phyloP scores from a whole-genome alignment of 92 coral and sea anemone species.

The Actinernus sp. region DNA sequence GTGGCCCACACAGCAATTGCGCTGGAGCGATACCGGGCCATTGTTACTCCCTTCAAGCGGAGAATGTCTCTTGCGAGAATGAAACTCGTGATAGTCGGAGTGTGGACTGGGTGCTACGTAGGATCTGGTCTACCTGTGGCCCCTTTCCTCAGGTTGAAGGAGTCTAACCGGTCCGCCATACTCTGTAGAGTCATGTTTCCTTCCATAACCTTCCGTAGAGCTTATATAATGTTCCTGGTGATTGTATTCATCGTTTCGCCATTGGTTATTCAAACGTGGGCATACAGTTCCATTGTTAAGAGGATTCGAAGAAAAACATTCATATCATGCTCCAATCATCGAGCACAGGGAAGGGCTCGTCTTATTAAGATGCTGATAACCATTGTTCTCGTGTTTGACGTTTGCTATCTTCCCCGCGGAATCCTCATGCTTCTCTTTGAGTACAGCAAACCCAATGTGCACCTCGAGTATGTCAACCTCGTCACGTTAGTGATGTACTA shows the following conservation, averaged over 20 bases:
- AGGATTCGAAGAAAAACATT: constrained; percentile 47
- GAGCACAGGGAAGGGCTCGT: constrained; percentile 36
- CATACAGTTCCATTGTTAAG: constrained; percentile 57
- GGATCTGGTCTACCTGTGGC: constrained; percentile 65
- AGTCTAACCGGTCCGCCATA: not conserved
- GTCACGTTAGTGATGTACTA: constrained; percentile 74
- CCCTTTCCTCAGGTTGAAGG: constrained; percentile 17
- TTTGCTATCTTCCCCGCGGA: constrained; percentile 87
- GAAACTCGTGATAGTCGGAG: constrained; percentile 32
- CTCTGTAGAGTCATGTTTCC: constrained; percentile 45
- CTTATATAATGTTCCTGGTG: constrained; percentile 60
- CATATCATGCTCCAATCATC: constrained; percentile 36
- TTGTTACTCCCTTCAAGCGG: constrained; percentile 71
- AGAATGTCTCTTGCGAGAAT: constrained; percentile 42
- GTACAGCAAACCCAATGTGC: constrained; percentile 17
- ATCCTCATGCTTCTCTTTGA: constrained; percentile 51
- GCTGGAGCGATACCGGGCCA: constrained; percentile 71
- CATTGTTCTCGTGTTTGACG: constrained; percentile 62
- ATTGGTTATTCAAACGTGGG: constrained; percentile 63
- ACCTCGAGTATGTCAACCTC: constrained; percentile 41
- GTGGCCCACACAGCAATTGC: constrained; percentile 77
- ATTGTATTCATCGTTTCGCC: constrained; percentile 57
- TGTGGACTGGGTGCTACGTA: constrained; percentile 69
- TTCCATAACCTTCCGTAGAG: constrained; percentile 40
- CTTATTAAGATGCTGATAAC: constrained; percentile 77